Conservation (phyloP, 2,113 vertebrate species). For the Oreamnos americanus region DNA sequence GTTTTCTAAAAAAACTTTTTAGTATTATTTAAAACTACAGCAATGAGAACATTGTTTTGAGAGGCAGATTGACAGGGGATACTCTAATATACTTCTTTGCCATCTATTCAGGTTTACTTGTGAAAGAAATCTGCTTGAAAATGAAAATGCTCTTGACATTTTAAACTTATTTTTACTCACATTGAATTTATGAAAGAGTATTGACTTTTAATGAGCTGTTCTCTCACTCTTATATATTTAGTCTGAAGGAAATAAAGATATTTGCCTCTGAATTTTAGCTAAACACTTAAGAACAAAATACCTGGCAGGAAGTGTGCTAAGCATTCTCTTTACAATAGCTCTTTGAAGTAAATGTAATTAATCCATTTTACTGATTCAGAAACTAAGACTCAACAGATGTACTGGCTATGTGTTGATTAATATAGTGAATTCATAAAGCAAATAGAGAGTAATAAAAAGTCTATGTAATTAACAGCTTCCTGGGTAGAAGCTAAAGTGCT, state of each 20-base stretch:
- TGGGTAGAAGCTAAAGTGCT: background rate
- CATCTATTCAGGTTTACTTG: background rate
- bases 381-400: slow-evolving; percentile 13
- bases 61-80: background rate
- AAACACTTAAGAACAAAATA: background rate
- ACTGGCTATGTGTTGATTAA: background rate
- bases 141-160: background rate
- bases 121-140: slow-evolving; percentile 12
- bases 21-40: background rate
- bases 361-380: slow-evolving; percentile 51
- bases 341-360: slow-evolving; percentile 47
- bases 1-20: background rate
- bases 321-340: slow-evolving; percentile 4
- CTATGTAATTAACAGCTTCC: slow-evolving; percentile 23
- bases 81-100: background rate
- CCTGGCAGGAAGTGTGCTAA: background rate
- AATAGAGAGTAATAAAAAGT: slow-evolving; percentile 35
- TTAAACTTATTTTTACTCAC: slow-evolving; percentile 19
- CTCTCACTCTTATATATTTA: background rate
- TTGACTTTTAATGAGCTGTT: slow-evolving; percentile 7
- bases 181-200: background rate
- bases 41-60: background rate
- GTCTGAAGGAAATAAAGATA: background rate
- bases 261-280: background rate
- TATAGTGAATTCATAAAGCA: slow-evolving; percentile 31